Evolutionary conservation across 2,113 vertebrate genomes (phyloP), one percentile per base, ranked within the genome.

Genomic region (Tetrao urogallus): DNA sequence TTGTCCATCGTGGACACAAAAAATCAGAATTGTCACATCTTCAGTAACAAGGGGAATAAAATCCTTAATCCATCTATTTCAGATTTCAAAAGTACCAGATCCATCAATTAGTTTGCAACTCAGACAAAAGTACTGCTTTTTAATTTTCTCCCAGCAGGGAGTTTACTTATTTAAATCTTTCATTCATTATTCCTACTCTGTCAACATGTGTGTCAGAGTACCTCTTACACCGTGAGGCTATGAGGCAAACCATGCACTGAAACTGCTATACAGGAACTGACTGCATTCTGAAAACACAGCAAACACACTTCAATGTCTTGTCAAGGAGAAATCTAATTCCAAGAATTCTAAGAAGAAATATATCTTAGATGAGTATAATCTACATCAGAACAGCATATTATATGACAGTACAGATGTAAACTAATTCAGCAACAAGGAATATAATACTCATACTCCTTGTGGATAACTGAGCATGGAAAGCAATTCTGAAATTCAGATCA

Each of bases 311-410:
- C 30, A 14, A 43, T 72, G 28, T 78, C 63, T 14, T 1, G 17
- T 38, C 72, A 56, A 72, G 25, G 67, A 91, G 75, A 82, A 71
- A 76, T 25, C 28, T 32, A 60, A 56, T 64, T 75, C 27, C 56
- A 80, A 83, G 58, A 86, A 93, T 48, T 25, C 32, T 52, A 80
- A 83, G 58, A 86, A 93, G 76, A 87, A 82, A 61, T 54, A 34
- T 5, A 30, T 38, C 38, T 52, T 73, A 54, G 52, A 18, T 27
- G 28, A 84, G 27, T 18, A 48, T 19, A 61, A 73, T 40, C 45
- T 86, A 58, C 52, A 73, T 45, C 21, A 80, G 72, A 73, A 40
- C 40, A 77, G 32, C 4, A 0, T 12, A 54, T 42, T 48, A 18
- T 24, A 20, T 19, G 63, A 43, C 48, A 72, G 36, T 28, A 71